phyloP scores from a whole-genome alignment of 2,888 invertebrate genomes.

The Catocala nupta region DNA sequence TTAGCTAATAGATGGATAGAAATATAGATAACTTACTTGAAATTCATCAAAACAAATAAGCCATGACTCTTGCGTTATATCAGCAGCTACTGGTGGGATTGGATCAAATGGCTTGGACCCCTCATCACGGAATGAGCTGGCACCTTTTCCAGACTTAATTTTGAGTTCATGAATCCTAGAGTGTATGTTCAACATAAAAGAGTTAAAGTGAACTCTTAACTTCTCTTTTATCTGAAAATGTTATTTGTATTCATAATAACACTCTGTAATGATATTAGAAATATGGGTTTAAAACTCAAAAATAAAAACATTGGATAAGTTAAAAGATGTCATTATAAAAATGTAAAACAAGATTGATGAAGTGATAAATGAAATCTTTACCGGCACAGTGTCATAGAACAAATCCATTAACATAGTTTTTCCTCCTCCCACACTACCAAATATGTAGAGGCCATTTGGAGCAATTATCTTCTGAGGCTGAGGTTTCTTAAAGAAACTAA shows the following conservation, averaged over 20 bases:
- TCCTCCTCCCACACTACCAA: conserved; percentile 97
- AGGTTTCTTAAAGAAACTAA: conserved; percentile 73
- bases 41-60: conserved; percentile 99
- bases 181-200: conserved; percentile 99
- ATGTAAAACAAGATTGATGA: not conserved
- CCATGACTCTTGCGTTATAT: conserved; percentile 95
- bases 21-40: conserved; percentile 89
- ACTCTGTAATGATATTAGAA: no score
- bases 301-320: not conserved
- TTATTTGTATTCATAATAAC: not conserved
- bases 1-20: no score
- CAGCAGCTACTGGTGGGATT: conserved; percentile 96
- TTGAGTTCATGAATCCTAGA: conserved; percentile 95
- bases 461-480: conserved; percentile 80
- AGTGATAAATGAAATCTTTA: conserved; percentile 45
- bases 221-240: conserved; percentile 89
- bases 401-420: conserved; percentile 99
- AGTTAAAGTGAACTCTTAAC: conserved; percentile 97
- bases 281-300: no score
- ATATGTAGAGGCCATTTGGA: conserved; percentile 94
- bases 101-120: conserved; percentile 92
- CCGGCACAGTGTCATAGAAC: conserved; percentile 91
- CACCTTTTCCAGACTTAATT: conserved; percentile 82
- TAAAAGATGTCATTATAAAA: not conserved
- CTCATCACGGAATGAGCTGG: conserved; percentile 80